Evolutionary conservation across 2,113 vertebrate genomes (phyloP), one percentile per base, ranked within the genome.

Genomic region (Microcebus jonahi): DNA sequence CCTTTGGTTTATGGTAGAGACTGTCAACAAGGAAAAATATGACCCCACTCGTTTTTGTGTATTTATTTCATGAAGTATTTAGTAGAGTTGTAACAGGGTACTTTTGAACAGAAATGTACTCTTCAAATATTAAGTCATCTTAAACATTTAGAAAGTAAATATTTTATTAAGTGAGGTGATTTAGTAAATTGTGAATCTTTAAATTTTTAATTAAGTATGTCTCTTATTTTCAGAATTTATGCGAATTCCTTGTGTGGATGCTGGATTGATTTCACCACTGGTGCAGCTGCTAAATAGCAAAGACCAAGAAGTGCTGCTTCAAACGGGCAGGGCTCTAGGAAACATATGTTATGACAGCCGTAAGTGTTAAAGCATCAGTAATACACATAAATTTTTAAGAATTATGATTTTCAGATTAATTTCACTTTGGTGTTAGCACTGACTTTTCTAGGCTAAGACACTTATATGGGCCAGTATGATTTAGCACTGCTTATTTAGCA

Each of bases 311-410:
- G 98, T 99, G 50, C 98, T 99, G 94, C 99, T 99, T 95, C 99
- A 99, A 98, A 99, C 99, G 0, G 99, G 99, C 98, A 99, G 99
- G 80, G 99, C 99, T 77, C 99, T 99, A 85, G 99, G 99, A 97
- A 99, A 99, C 99, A 99, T 99, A 98, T 99, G 99, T 97, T 99
- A 99, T 17, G 99, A 99, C 97, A 99, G 99, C 99, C 99, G 99
- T 99, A 99, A 99, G 99, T 99, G 96, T 98, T 97, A 81, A 48
- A 13, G 23, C 79, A 29, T 65, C 57, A 75, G 4, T 48, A 59
- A 12, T 83, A 14, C 11, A 10, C 36, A 25, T 17, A 34, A 1
- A 42, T 55, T 84, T 67, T 70, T 50, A 70, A 96, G 77, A 77
- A 23, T 70, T 63, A 9, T 4, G 14, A 31, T 67, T 94, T 90